Percentiles rank a stretch among this genome's conserved stretches.
These are phyloP conservation scores for Notothenia rossii DNA, from an alignment of 2,113 vertebrate species.

Conservation along the genomic window DNA sequence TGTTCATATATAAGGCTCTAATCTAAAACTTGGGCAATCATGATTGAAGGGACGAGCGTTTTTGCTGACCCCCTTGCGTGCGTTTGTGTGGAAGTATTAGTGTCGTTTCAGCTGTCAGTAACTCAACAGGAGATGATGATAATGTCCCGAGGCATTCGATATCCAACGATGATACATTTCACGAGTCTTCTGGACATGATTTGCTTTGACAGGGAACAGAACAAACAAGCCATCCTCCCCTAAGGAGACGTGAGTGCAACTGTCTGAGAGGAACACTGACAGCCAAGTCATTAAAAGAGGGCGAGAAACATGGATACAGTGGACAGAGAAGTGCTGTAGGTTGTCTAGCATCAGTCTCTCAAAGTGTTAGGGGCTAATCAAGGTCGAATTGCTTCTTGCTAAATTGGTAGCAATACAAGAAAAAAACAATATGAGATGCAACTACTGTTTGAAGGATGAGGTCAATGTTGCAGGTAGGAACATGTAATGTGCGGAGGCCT, in stretches of 20 bases:
- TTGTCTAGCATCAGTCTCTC: slow-evolving; percentile 19
- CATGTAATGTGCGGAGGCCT: slow-evolving; percentile 16
- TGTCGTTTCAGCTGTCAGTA: slow-evolving; percentile 47
- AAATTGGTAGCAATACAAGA: slow-evolving; percentile 18
- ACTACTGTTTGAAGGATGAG: slow-evolving; percentile 28
- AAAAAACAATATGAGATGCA: slow-evolving; percentile 8
- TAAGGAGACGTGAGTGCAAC: slow-evolving; percentile 30
- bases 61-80: slow-evolving; percentile 13
- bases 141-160: slow-evolving; percentile 79
- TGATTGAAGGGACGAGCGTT: slow-evolving; percentile 46
- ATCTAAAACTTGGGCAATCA: slow-evolving; percentile 63
- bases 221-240: slow-evolving; percentile 33
- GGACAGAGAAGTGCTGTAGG: slow-evolving; percentile 32
- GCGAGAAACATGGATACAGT: background rate
- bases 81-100: slow-evolving; percentile 14
- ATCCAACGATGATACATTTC: slow-evolving; percentile 64
- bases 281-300: background rate
- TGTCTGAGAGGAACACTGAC: slow-evolving; percentile 18
- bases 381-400: slow-evolving; percentile 33
- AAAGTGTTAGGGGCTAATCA: slow-evolving; percentile 35
- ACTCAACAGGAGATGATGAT: slow-evolving; percentile 60
- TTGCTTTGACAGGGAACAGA: slow-evolving; percentile 46
- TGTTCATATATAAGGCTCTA: slow-evolving; percentile 74
- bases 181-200: slow-evolving; percentile 59
- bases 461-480: slow-evolving; percentile 14